Evolutionary conservation across 2,888 invertebrate species (phyloP).

Genomic region (Trilocha varians): DNA sequence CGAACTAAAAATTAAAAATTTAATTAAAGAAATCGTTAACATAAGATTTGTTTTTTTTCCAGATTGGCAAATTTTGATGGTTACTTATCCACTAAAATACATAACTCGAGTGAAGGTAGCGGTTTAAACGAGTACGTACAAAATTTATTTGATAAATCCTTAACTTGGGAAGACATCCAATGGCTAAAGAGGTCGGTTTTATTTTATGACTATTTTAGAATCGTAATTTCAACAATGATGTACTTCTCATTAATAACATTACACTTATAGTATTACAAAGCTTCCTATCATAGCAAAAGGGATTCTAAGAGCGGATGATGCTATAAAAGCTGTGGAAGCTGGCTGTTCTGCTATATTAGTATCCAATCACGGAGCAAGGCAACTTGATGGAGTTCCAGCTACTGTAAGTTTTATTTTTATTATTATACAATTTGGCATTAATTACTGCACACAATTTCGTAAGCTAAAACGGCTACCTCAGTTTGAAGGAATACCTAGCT

Average conservation of each 20-base stretch:
- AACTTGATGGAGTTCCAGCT: constrained; percentile 88
- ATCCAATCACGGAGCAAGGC: constrained; percentile 95
- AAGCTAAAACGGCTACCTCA: no score
- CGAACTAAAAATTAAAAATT: neutral
- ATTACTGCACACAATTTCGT: no score
- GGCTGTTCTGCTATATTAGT: constrained; percentile 89
- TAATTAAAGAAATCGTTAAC: neutral
- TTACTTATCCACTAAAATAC: constrained; percentile 55
- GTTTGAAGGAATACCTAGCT: no score
- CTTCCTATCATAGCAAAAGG: constrained; percentile 91
- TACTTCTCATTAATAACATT: constrained; percentile 5
- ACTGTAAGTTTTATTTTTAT: constrained; percentile 80
- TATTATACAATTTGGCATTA: neutral
- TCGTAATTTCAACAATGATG: no score
- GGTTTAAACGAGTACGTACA: constrained; percentile 85
- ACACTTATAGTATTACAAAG: constrained; percentile 73
- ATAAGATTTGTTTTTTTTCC: constrained; percentile 18
- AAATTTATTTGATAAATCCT: constrained; percentile 82
- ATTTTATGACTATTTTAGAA: constrained; percentile 1
- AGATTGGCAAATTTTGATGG: constrained; percentile 88
- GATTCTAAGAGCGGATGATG: constrained; percentile 89
- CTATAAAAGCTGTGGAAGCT: constrained; percentile 78
- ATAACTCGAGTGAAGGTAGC: constrained; percentile 74
- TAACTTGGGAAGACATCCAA: constrained; percentile 89
- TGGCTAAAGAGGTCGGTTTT: constrained; percentile 82